Percentiles rank a stretch among this genome's conserved stretches.
Evolutionary conservation across 2,797 vertebrate genomes (phyloP).

Genomic region (Limnodromus scolopaceus): DNA sequence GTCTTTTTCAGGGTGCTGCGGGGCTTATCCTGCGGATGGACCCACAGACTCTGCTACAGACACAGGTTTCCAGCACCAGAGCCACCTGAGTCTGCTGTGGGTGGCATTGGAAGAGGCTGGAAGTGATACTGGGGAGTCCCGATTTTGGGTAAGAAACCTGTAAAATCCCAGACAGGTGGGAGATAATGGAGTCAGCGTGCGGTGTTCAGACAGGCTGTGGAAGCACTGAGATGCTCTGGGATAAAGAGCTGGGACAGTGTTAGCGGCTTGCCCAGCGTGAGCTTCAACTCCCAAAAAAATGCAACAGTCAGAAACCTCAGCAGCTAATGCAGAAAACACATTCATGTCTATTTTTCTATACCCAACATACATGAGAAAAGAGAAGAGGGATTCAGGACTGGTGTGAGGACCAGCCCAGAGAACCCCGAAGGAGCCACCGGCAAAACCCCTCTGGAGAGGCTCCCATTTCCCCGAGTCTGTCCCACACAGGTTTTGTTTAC

Average conservation of each 20-base stretch:
- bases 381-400: not conserved
- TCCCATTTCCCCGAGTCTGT: not conserved
- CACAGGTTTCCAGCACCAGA: not conserved
- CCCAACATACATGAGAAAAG: accelerated
- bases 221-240: not conserved
- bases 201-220: accelerated
- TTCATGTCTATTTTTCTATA: not conserved
- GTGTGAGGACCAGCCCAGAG: not conserved
- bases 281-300: not conserved
- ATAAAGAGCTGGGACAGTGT: not conserved
- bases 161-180: not conserved
- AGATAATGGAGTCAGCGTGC: accelerated
- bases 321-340: not conserved
- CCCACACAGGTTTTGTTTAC: not conserved
- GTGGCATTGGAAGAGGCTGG: not conserved
- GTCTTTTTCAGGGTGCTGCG: not conserved
- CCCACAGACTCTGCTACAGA: not conserved
- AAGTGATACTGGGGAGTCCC: accelerated
- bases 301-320: not conserved
- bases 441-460: not conserved
- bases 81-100: not conserved
- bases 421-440: not conserved
- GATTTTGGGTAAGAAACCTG: not conserved
- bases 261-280: not conserved
- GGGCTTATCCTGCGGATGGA: not conserved